Percentiles rank a stretch among this genome's conserved stretches.
phyloP scores from a whole-genome alignment of 2,113 vertebrate genomes.

The Pedionomus torquatus region DNA sequence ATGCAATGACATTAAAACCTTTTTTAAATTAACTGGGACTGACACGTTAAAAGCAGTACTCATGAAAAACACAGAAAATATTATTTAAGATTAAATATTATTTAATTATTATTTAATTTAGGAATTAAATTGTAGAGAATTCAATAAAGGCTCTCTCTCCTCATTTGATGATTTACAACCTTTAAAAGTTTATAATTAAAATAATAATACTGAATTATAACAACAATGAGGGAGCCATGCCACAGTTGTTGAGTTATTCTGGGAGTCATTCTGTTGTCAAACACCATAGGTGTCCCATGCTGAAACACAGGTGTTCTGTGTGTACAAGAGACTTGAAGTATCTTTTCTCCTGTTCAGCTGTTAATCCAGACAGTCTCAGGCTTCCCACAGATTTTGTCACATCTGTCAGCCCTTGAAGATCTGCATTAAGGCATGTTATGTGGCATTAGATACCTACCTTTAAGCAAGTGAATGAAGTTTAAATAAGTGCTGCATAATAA shows the following conservation, averaged over 20 bases:
- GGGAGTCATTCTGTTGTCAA: neutral
- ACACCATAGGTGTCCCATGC: neutral
- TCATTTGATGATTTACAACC: neutral
- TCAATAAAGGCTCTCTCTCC: neutral
- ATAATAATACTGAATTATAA: neutral
- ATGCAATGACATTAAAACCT: neutral
- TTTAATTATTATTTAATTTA: too few relatives aligned
- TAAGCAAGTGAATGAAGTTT: neutral
- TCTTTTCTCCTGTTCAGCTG: neutral
- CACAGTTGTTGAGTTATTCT: neutral
- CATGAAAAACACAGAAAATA: neutral
- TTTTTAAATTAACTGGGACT: neutral
- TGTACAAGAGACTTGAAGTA: rapidly evolving
- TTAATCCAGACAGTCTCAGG: neutral
- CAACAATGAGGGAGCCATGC: neutral
- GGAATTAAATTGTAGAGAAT: neutral
- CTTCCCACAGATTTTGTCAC: neutral
- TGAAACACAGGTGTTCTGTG: neutral
- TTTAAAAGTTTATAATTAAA: neutral
- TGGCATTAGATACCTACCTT: neutral
- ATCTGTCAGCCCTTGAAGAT: neutral
- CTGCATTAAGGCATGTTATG: neutral
- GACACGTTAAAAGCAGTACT: neutral
- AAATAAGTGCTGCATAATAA: neutral
- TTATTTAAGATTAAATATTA: neutral